phyloP scores from a whole-genome alignment of 1,140 invertebrate species.

The Carposina sasakii region DNA sequence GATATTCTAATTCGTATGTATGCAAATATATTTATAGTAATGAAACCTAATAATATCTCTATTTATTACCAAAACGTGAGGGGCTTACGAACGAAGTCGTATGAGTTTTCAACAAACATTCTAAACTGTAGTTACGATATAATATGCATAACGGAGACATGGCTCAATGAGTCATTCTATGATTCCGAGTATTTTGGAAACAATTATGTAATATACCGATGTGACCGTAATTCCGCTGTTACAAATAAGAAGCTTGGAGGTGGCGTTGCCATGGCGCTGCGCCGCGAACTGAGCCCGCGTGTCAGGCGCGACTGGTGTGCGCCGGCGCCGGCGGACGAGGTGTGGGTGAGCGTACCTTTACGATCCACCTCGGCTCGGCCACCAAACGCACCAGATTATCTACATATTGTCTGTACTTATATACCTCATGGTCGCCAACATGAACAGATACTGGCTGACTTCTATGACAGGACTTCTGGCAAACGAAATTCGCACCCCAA shows the following conservation, averaged over 20 bases:
- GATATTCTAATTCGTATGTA: no score
- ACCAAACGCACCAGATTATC: neutral
- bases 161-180: slow-evolving; percentile 14
- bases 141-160: slow-evolving; percentile 14
- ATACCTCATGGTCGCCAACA: neutral
- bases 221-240: neutral
- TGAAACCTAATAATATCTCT: neutral
- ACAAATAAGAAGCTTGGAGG: slow-evolving; percentile 6
- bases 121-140: slow-evolving; percentile 11
- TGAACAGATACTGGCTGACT: neutral
- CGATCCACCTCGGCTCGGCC: neutral
- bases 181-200: slow-evolving; percentile 12
- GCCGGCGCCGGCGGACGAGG: slow-evolving; percentile 12
- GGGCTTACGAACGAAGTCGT: slow-evolving; percentile 16
- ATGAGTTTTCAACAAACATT: slow-evolving; percentile 7
- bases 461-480: slow-evolving; percentile 2
- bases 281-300: slow-evolving; percentile 10
- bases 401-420: neutral
- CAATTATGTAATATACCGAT: slow-evolving; percentile 8
- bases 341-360: slow-evolving; percentile 15
- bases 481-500: neutral
- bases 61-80: slow-evolving; percentile 20
- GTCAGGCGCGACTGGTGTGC: slow-evolving; percentile 1
- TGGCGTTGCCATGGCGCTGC: slow-evolving; percentile 9
- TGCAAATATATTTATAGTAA: no score